These are phyloP conservation scores for Trichogramma dendrolimi DNA, from an alignment of 2,888 invertebrate genomes.

Conservation along the genomic window DNA sequence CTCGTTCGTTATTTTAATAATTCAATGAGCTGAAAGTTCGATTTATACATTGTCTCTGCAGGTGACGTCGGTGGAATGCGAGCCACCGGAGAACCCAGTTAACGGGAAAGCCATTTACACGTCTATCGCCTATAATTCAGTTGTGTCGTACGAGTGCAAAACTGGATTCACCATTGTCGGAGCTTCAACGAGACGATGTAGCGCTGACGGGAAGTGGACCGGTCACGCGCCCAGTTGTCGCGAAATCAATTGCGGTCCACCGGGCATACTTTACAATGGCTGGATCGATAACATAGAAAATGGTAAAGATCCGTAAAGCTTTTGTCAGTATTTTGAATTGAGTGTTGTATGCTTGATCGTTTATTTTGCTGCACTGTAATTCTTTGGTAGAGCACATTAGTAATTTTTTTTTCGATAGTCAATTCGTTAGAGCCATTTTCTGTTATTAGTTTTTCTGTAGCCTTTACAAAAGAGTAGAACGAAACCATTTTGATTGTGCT, in stretches of 20 bases:
- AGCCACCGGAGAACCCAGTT: slow-evolving; percentile 83
- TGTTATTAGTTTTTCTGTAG: not conserved
- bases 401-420: not conserved
- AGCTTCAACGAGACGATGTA: slow-evolving; percentile 84
- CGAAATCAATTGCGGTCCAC: slow-evolving; percentile 96
- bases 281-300: slow-evolving; percentile 88
- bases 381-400: too few species aligned
- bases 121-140: slow-evolving; percentile 90
- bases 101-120: slow-evolving; percentile 92
- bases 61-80: slow-evolving; percentile 91
- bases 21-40: not conserved
- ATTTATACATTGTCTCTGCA: slow-evolving; percentile 29
- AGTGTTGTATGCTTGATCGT: too few species aligned
- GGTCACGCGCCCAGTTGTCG: slow-evolving; percentile 88
- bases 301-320: slow-evolving; percentile 34
- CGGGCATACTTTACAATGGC: slow-evolving; percentile 91
- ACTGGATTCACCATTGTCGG: slow-evolving; percentile 90
- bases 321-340: too few species aligned
- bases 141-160: slow-evolving; percentile 92
- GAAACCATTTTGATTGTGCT: slow-evolving; percentile 9
- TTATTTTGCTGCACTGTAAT: too few species aligned
- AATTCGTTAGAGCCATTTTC: not conserved
- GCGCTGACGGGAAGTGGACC: slow-evolving; percentile 92
- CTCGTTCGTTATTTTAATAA: too few species aligned
- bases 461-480: not conserved